Evolutionary conservation across 2,113 vertebrate genomes (phyloP), one percentile per base, ranked within the genome.

Genomic region (Zingel zingel): DNA sequence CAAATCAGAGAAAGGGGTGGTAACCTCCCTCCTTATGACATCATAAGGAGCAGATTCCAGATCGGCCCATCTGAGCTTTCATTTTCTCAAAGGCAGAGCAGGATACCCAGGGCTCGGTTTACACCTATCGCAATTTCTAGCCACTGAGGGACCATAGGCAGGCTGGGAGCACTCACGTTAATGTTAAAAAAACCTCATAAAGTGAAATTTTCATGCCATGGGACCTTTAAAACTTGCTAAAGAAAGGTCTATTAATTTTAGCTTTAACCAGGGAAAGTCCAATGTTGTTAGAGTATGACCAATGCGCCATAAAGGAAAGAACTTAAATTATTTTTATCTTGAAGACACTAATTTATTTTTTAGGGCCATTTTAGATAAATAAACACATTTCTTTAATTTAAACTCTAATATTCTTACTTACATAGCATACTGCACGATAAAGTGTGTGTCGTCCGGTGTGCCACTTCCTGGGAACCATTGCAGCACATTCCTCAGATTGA

Each of bases 381-480:
- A 18, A 58, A 13, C 7, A 33, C 3, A 21, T 18, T 47, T 56
- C 48, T 78, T 30, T 50, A 6, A 56, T 65, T 59, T 13, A 8
- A 33, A 21, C 1, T 27, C 0, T 21, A 6, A 36, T 66, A 18
- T 7, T 6, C 19, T 43, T 30, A 79, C 97, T 96, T 93, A 99
- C 98, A 97, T 95, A 65, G 94, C 94, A 81, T 98, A 99, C 77
- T 97, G 93, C 82, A 98, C 97, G 0, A 83, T 96, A 57, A 96
- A 99, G 59, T 73, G 79, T 1, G 95, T 92, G 70, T 87, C 91
- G 1, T 62, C 51, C 9, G 56, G 86, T 1, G 92, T 86, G 50
- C 81, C 76, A 16, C 93, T 86, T 67, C 95, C 96, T 45, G 96
- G 93, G 51, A 70, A 86, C 98, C 98, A 99, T 0, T 90, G 93